phyloP scores from a whole-genome alignment of 2,113 vertebrate genomes.

The Callipepla squamata region DNA sequence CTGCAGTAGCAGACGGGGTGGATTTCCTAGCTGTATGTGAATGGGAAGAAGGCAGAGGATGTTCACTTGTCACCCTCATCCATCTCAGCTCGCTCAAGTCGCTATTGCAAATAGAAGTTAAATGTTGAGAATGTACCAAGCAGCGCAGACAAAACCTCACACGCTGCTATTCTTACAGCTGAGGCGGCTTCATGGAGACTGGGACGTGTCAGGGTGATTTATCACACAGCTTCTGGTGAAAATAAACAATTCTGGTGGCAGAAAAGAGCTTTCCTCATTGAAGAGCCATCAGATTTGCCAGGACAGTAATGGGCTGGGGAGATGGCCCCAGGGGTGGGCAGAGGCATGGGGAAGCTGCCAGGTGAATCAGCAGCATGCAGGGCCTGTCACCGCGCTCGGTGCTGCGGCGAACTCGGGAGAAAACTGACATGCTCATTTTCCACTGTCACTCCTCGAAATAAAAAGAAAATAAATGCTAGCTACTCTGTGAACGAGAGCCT shows the following conservation, averaged over 20 bases:
- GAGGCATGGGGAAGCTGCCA: background rate
- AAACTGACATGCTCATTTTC: background rate
- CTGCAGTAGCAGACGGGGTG: background rate
- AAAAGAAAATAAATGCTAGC: background rate
- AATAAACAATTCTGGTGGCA: slow-evolving; percentile 37
- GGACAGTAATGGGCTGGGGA: background rate
- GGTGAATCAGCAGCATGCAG: background rate
- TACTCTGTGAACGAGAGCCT: accelerated
- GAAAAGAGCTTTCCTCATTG: background rate
- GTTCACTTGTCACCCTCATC: slow-evolving; percentile 31
- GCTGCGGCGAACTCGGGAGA: accelerated
- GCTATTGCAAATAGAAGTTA: background rate
- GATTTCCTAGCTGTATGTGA: background rate
- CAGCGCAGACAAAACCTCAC: background rate
- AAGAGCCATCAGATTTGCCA: slow-evolving; percentile 14
- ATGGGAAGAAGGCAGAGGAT: background rate
- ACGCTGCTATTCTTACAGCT: background rate
- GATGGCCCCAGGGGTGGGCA: background rate
- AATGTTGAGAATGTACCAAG: background rate
- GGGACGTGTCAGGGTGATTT: slow-evolving; percentile 55
- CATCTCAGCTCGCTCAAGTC: slow-evolving; percentile 9
- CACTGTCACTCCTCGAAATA: background rate
- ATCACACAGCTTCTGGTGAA: slow-evolving; percentile 24
- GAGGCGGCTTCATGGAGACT: background rate
- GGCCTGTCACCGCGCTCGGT: background rate